phyloP scores from a whole-genome alignment of 2,113 vertebrate species.

The Bostrychus sinensis region DNA sequence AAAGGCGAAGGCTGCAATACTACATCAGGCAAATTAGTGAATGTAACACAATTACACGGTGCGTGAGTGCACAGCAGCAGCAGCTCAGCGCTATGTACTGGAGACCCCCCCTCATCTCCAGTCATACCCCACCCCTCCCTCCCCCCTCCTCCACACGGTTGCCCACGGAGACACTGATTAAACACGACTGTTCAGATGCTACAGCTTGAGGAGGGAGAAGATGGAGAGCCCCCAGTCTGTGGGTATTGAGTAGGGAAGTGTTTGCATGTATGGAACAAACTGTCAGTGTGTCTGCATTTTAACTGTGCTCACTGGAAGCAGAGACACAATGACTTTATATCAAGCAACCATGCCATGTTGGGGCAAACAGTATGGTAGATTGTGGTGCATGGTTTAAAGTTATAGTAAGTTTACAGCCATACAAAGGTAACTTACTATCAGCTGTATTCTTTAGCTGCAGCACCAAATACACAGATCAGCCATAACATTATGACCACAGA shows the following conservation, averaged over 20 bases:
- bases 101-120: constrained; percentile 51
- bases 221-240: constrained; percentile 35
- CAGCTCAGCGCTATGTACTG: constrained; percentile 48
- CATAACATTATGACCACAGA: no score
- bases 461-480: no score
- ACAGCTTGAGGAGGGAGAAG: constrained; percentile 62
- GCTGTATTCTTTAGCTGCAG: no score
- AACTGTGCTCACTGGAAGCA: constrained; percentile 9
- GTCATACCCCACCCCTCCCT: background rate
- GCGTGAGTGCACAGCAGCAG: constrained; percentile 65
- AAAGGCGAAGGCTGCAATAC: constrained; percentile 37
- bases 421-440: no score
- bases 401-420: background rate
- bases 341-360: no score
- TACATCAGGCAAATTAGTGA: constrained; percentile 70
- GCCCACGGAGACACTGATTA: constrained; percentile 73
- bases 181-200: constrained; percentile 72
- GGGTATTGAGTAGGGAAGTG: constrained; percentile 27
- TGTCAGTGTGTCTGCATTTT: constrained; percentile 9
- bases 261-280: constrained; percentile 17
- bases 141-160: constrained; percentile 38
- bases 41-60: constrained; percentile 71
- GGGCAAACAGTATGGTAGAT: no score
- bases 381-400: background rate
- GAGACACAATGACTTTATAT: constrained; percentile 4